Evolutionary conservation across 2,797 vertebrate species (phyloP).

Genomic region (Arremon aurantiirostris): DNA sequence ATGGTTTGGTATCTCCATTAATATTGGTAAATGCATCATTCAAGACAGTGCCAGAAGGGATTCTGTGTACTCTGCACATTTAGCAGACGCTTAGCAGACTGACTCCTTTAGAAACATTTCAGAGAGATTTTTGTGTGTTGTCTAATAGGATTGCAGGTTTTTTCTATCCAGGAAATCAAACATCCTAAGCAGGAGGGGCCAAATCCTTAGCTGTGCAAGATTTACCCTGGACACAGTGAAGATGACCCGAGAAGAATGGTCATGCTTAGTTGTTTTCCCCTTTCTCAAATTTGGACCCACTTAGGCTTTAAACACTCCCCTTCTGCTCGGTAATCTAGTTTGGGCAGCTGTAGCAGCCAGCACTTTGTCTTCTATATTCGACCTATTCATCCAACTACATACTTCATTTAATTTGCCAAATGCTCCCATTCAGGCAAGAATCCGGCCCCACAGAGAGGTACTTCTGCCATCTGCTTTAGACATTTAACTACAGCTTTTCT

Average conservation of each 20-base stretch:
- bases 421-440: conserved; percentile 54
- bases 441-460: conserved; percentile 25
- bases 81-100: conserved; percentile 42
- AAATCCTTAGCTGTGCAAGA: neutral
- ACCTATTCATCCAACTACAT: conserved; percentile 50
- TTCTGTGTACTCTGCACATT: conserved; percentile 43
- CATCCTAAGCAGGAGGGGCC: neutral
- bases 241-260: neutral
- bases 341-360: conserved; percentile 56
- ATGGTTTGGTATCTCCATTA: conserved; percentile 51
- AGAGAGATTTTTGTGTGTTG: conserved; percentile 28
- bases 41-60: conserved; percentile 29
- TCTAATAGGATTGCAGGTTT: neutral
- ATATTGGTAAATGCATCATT: conserved; percentile 49
- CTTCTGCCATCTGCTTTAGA: conserved; percentile 58
- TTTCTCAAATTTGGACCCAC: neutral
- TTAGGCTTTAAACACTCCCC: conserved; percentile 34
- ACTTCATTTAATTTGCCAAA: conserved; percentile 67
- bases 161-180: conserved; percentile 31
- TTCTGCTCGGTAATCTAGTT: conserved; percentile 55
- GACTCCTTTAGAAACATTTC: conserved; percentile 35
- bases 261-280: neutral
- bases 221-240: neutral
- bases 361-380: conserved; percentile 31
- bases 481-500: conserved; percentile 29